Evolutionary conservation across 2,888 invertebrate genomes (phyloP).

Genomic region (Drosophila vallismaia): DNA sequence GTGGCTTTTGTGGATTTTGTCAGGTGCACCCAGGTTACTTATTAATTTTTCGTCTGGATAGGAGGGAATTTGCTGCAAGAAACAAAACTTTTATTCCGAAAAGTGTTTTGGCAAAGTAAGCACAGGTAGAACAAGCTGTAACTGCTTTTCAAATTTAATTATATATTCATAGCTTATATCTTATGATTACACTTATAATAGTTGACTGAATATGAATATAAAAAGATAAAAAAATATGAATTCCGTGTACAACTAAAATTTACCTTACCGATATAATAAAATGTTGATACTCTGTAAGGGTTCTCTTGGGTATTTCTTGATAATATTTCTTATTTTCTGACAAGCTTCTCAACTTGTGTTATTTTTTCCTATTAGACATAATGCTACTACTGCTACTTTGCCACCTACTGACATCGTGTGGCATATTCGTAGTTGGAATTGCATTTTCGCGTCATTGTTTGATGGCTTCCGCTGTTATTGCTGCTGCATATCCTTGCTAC

Average conservation of each 20-base stretch:
- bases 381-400: conserved; percentile 13
- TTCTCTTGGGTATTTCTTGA: not conserved
- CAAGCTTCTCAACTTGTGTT: conserved; percentile 2
- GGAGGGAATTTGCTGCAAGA: not conserved
- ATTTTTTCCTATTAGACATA: conserved; percentile 42
- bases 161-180: not conserved
- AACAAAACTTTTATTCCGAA: conserved; percentile 15
- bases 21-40: conserved; percentile 42
- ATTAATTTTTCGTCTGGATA: conserved; percentile 34
- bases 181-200: no score
- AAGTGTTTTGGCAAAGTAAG: conserved; percentile 1
- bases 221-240: no score
- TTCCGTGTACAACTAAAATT: no score
- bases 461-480: conserved; percentile 67
- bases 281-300: not conserved
- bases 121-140: conserved; percentile 1
- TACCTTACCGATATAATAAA: not conserved
- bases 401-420: conserved; percentile 28
- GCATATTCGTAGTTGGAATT: conserved; percentile 35
- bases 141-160: conserved; percentile 1
- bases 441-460: conserved; percentile 67
- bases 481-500: conserved; percentile 58
- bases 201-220: no score
- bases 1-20: conserved; percentile 48
- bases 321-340: conserved; percentile 17